phyloP scores from a whole-genome alignment of 1,140 invertebrate genomes.

The Drosophila kanapiae region DNA sequence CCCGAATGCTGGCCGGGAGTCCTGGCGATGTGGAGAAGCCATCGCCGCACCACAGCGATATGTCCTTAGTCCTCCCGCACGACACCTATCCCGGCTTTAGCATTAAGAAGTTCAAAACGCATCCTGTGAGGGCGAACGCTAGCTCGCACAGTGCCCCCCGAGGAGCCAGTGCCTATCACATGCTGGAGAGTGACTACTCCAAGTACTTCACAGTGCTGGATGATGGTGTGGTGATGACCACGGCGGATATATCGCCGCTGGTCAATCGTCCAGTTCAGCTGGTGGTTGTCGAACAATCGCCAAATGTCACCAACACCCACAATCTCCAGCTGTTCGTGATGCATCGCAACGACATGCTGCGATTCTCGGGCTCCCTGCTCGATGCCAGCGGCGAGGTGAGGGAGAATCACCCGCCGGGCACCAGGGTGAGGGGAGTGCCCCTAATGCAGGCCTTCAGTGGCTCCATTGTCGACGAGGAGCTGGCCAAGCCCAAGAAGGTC shows the following conservation, averaged over 20 bases:
- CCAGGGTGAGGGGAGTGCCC: conserved; percentile 89
- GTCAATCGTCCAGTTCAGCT: conserved; percentile 92
- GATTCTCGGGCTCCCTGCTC: conserved; percentile 88
- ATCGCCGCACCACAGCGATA: conserved; percentile 62
- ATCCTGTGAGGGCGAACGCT: conserved; percentile 52
- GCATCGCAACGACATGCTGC: conserved; percentile 91
- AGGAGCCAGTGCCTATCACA: conserved; percentile 66
- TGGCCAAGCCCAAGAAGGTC: conserved; percentile 87
- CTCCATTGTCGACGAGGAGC: conserved; percentile 84
- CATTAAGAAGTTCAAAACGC: conserved; percentile 89
- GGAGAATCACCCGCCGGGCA: conserved; percentile 91
- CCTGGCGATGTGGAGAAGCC: conserved; percentile 53
- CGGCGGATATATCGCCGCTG: conserved; percentile 92
- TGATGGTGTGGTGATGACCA: conserved; percentile 95
- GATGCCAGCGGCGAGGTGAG: conserved; percentile 89
- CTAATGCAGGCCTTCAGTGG: conserved; percentile 87
- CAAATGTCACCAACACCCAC: conserved; percentile 92
- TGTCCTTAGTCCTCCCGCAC: conserved; percentile 89
- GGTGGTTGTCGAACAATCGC: conserved; percentile 92
- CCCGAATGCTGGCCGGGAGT: conserved; percentile 77
- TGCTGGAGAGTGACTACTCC: conserved; percentile 91
- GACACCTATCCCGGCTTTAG: conserved; percentile 94
- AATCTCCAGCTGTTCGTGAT: conserved; percentile 93
- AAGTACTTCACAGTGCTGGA: conserved; percentile 94
- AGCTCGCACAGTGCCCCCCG: conserved; percentile 7